These are phyloP conservation scores for Oscheius sp. DNA, from an alignment of 2,888 invertebrate species.

Conservation along the genomic window DNA sequence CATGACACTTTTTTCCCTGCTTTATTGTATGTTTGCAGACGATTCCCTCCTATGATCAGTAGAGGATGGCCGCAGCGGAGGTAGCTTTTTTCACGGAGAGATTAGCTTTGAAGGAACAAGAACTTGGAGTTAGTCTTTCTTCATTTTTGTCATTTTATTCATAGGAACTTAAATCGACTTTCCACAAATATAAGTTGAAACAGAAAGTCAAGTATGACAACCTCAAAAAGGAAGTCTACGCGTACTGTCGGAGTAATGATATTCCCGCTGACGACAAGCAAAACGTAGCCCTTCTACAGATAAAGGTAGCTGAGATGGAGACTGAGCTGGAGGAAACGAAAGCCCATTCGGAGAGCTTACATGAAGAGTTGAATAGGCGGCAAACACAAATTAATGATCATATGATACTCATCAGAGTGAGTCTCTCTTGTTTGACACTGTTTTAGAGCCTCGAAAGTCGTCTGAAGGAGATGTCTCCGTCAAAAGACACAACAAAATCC, in stretches of 20 bases:
- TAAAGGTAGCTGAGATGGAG: constrained; percentile 23
- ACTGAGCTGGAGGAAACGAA: constrained; percentile 13
- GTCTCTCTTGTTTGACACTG: neutral
- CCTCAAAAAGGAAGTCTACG: constrained; percentile 16
- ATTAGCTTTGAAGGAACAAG: constrained; percentile 23
- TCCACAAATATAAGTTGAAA: constrained; percentile 29
- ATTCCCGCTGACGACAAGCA: neutral
- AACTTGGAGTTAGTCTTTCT: constrained; percentile 22
- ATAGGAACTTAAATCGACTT: constrained; percentile 27
- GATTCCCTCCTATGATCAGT: neutral
- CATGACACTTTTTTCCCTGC: neutral
- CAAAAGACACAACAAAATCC: neutral
- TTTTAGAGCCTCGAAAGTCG: constrained; percentile 13
- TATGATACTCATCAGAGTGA: constrained; percentile 21
- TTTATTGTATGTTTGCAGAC: neutral
- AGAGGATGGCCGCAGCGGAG: constrained; percentile 22
- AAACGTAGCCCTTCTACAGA: constrained; percentile 23
- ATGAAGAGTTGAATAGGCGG: constrained; percentile 10
- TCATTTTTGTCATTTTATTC: no score
- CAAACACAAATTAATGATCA: constrained; percentile 25
- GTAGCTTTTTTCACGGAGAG: constrained; percentile 25
- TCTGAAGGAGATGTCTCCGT: constrained; percentile 17
- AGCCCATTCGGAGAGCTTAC: neutral
- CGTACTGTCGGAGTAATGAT: constrained; percentile 1
- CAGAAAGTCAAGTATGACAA: constrained; percentile 25